These are phyloP conservation scores for Coreoperca whiteheadi DNA, from an alignment of 2,113 vertebrate genomes.

Conservation along the genomic window DNA sequence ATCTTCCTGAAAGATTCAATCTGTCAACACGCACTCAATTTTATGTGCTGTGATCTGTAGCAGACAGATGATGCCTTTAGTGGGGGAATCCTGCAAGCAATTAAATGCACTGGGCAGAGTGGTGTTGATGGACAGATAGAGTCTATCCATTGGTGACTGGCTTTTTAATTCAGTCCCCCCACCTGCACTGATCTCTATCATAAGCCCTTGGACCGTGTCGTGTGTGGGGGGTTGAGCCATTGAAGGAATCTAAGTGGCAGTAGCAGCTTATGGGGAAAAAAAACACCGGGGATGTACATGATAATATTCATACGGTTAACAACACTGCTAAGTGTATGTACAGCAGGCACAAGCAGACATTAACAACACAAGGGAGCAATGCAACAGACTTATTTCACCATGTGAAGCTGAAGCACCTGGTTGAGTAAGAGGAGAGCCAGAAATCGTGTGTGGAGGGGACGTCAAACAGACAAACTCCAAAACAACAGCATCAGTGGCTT, in stretches of 20 bases:
- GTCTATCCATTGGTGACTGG: slow-evolving; percentile 75
- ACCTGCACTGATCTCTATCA: slow-evolving; percentile 78
- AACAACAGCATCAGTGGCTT: neutral
- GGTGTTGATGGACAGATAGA: slow-evolving; percentile 79
- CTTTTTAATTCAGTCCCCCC: slow-evolving; percentile 83
- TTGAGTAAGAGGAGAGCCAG: neutral
- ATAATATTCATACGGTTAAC: neutral
- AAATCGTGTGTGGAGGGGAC: neutral
- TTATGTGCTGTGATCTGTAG: slow-evolving; percentile 58
- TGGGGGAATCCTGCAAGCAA: slow-evolving; percentile 67
- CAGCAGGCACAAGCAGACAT: neutral
- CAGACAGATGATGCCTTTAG: slow-evolving; percentile 60
- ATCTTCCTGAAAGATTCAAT: slow-evolving; percentile 62
- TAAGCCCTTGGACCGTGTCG: slow-evolving; percentile 61
- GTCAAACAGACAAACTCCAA: neutral
- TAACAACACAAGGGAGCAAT: neutral
- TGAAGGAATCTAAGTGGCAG: slow-evolving; percentile 25
- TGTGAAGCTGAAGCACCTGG: neutral
- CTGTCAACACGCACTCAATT: slow-evolving; percentile 68
- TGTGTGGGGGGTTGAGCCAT: slow-evolving; percentile 34
- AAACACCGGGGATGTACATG: neutral
- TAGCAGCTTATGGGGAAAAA: slow-evolving; percentile 2
- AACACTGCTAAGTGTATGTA: neutral
- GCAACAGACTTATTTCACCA: neutral
- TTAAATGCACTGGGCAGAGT: slow-evolving; percentile 69